A percentile compares a stretch with the other conserved stretches of the same genome.
These are phyloP conservation scores for Fulica atra DNA, from an alignment of 2,113 vertebrate species.

Conservation along the genomic window DNA sequence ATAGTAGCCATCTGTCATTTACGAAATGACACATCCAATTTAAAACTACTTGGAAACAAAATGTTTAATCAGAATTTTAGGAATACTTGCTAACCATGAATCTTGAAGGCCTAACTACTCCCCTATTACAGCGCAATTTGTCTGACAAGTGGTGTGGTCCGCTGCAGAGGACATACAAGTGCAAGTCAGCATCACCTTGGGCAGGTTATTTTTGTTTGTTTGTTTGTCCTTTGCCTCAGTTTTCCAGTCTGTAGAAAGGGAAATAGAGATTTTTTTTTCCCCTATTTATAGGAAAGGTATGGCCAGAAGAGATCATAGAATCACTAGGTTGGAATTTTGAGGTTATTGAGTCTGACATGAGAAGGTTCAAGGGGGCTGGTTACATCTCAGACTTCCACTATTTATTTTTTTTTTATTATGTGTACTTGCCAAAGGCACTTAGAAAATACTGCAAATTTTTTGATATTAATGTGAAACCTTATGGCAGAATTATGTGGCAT, in stretches of 20 bases:
- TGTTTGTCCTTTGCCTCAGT: not conserved
- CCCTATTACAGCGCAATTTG: not conserved
- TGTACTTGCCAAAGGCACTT: not conserved
- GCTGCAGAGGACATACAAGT: not conserved
- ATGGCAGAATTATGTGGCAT: not conserved
- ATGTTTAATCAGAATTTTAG: constrained; percentile 66
- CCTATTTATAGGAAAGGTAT: not conserved
- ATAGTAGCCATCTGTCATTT: constrained; percentile 53
- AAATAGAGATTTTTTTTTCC: not conserved
- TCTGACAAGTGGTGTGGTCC: not conserved
- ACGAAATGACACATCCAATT: constrained; percentile 60
- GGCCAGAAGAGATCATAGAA: not conserved
- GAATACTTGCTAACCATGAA: constrained; percentile 46
- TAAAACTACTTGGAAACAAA: constrained; percentile 59
- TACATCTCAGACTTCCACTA: not conserved
- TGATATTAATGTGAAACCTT: not conserved
- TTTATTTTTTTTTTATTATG: not conserved
- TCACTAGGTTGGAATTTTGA: too few relatives aligned
- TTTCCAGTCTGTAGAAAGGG: not conserved
- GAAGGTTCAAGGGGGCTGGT: not conserved
- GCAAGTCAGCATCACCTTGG: constrained; percentile 51
- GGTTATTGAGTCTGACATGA: too few relatives aligned
- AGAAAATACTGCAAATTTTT: not conserved
- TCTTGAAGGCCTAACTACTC: constrained; percentile 25
- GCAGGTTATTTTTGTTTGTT: not conserved